Base-by-base conservation (phyloP, 2,888 invertebrate species). In the Nemotelus nigrinus region DNA sequence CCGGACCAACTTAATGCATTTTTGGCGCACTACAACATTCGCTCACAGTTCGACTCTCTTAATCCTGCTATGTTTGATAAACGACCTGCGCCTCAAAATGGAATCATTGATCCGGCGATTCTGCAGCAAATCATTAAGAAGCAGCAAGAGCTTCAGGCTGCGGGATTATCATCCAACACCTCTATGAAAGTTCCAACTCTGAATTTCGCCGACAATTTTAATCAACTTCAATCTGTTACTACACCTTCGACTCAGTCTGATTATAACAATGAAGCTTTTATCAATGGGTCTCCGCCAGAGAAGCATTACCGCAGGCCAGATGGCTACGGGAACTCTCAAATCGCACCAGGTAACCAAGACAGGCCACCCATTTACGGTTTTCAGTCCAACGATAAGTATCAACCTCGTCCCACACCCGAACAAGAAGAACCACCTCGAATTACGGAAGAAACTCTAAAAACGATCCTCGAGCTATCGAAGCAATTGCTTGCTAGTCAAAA, bases 1-100 rank as follows among this genome's bases (percentile, higher is more conserved):
- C 86, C 87, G 0, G 87, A 87, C 81, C 86, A 87, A 58, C 74
- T 87, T 50, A 87, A 87, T 80, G 86, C 87, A 2, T 87, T 87
- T 64, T 77, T 87, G 50, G 86, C 87, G 0, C 85, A 86, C 76
- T 87, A 87, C 44, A 86, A 87, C 78, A 85, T 87, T 4, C 85
- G 85, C 80, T 83, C 85, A 77, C 85, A 85, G 43, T 84, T 84
- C 63, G 83, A 86, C 70, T 81, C 82, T 55, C 67, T 85, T 10
- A 81, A 83, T 78, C 84, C 84, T 0, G 60, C 72, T 25, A 41
- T 63, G 45, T 57, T 57, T 67, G 72, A 79, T 8, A 81, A 80
- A 70, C 58, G 77, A 6, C 10, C 57, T 8, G 63, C 81, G 8
- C 80, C 80, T 2, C 41, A 78, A 8, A 71, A 81, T 80, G 81